Evolutionary conservation across 2,888 invertebrate genomes (phyloP), one percentile per base, ranked within the genome.

Genomic region (Acrobeloides nanus): DNA sequence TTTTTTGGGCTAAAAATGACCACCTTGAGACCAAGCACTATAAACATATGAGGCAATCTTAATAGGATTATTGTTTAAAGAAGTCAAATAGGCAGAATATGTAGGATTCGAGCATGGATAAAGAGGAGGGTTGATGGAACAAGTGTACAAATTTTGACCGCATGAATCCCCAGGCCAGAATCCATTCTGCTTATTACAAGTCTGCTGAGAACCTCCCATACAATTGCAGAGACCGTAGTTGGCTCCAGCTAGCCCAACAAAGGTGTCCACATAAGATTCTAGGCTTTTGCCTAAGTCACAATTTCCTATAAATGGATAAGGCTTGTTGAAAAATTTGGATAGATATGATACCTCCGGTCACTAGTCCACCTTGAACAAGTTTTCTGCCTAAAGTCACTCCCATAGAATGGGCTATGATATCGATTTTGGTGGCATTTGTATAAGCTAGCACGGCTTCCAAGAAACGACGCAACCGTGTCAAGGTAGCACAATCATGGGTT

Each of bases 171-270:
- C 64, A 3, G 64, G 62, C 64, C 64, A 62, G 8, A 64, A 43
- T 6, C 62, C 62, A 26, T 57, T 52, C 50, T 53, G 31, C 31
- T 44, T 26, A 1, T n/a, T 37, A 15, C 18, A 37, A n/a, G 7
- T 25, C 23, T 6, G 12, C n/a, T 46, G 21, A 15, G 23, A 23
- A 17, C 40, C 46, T 6, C 60, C 62, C 40, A 56, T 60, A 46
- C 66, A 66, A 29, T 55, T 61, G 47, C 66, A 66, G 29, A 66
- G 46, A 20, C 66, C 66, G 33, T 56, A 64, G 48, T 66, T 66
- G 18, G 54, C 66, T 1, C 66, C 66, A 1, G 62, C 41, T 27
- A 66, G 40, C 23, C 65, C 65, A 31, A 66, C 52, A 46, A 64
- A 53, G 5, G 60, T 62, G 25, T 66, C 59, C 26, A 66, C 53